Conservation (phyloP, 2,797 vertebrate species). For the Leptodactylus fallax region DNA sequence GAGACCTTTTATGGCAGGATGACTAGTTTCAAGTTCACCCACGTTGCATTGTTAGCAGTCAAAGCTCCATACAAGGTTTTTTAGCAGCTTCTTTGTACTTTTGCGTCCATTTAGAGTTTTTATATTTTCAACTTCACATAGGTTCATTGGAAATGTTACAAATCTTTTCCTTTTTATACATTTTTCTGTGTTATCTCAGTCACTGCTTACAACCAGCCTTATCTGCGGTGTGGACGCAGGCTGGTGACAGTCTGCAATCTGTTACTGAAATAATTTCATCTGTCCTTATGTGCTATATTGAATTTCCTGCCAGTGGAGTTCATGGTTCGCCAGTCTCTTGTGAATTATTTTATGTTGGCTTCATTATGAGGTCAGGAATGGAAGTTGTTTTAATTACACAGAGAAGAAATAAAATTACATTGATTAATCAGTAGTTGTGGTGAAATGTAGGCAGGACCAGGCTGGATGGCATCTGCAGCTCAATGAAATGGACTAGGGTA, state of each 20-base stretch:
- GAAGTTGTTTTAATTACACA: slow-evolving; percentile 54
- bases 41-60: too few species aligned
- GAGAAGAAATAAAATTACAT: slow-evolving; percentile 37
- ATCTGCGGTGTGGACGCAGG: slow-evolving; percentile 14
- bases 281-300: slow-evolving; percentile 31
- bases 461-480: background rate
- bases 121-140: too few species aligned
- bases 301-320: slow-evolving; percentile 35
- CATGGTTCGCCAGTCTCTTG: slow-evolving; percentile 50
- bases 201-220: slow-evolving; percentile 31
- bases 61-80: too few species aligned
- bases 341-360: slow-evolving; percentile 48
- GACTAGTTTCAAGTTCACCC: too few species aligned
- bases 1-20: too few species aligned
- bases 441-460: background rate
- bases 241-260: slow-evolving; percentile 45
- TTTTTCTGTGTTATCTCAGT: slow-evolving; percentile 9
- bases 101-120: too few species aligned
- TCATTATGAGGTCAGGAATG: slow-evolving; percentile 51
- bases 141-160: background rate
- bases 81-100: too few species aligned
- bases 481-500: background rate
- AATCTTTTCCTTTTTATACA: background rate
- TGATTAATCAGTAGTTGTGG: slow-evolving; percentile 45
- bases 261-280: slow-evolving; percentile 40